A percentile compares a stretch with the other conserved stretches of the same genome.
Conservation (phyloP, 2,113 vertebrate genomes). For the Psittacara wagleri region DNA sequence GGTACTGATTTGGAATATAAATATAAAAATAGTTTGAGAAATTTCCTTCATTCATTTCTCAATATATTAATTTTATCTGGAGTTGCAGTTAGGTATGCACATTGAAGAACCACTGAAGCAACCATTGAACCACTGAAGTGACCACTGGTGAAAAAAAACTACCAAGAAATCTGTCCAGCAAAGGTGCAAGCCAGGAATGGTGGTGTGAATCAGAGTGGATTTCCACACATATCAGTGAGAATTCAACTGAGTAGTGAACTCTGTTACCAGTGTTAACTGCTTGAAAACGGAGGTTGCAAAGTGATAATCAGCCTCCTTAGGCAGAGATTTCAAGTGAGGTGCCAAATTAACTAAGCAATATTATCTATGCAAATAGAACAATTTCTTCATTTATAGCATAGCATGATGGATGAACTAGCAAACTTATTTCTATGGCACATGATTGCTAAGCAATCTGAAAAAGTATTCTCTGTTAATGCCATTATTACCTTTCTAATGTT, state of each 20-base stretch:
- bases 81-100: neutral
- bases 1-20: neutral
- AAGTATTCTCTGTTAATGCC: neutral
- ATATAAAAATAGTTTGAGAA: neutral
- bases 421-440: neutral
- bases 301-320: neutral
- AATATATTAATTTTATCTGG: neutral
- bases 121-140: no score
- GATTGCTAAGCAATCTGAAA: neutral
- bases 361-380: neutral
- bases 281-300: neutral
- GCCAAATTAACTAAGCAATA: neutral
- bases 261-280: neutral
- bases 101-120: neutral
- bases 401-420: neutral
- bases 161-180: neutral
- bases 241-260: neutral
- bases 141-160: neutral
- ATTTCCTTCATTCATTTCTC: neutral
- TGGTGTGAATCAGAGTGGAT: neutral
- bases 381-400: neutral
- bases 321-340: neutral
- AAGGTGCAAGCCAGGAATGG: neutral
- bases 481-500: neutral
- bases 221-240: neutral